Evolutionary conservation across 2,888 invertebrate species (phyloP).

Genomic region (Melipona beecheii): DNA sequence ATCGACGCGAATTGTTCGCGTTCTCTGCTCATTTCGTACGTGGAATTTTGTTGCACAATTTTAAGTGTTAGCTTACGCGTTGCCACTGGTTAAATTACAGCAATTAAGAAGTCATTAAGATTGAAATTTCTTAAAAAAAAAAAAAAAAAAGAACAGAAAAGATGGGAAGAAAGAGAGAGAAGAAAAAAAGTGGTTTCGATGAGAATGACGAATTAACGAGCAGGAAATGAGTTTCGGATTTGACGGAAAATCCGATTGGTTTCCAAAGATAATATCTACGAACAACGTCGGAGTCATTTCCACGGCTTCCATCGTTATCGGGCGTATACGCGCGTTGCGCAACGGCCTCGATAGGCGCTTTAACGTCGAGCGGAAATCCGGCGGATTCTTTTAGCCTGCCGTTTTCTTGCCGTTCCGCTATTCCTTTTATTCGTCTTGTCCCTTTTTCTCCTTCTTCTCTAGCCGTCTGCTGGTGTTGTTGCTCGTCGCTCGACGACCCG

Average conservation of each 20-base stretch:
- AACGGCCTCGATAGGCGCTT: slow-evolving; percentile 74
- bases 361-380: slow-evolving; percentile 78
- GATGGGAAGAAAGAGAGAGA: neutral
- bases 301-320: slow-evolving; percentile 69
- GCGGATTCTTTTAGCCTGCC: slow-evolving; percentile 75
- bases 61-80: neutral
- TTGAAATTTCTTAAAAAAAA: neutral
- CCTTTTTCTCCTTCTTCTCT: slow-evolving; percentile 46
- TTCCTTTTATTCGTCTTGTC: slow-evolving; percentile 57
- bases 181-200: neutral
- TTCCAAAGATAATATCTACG: slow-evolving; percentile 22
- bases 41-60: neutral
- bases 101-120: slow-evolving; percentile 7
- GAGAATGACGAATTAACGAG: neutral
- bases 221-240: neutral
- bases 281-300: slow-evolving; percentile 41
- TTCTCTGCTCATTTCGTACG: neutral
- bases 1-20: neutral
- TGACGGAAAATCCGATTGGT: slow-evolving; percentile 29
- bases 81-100: neutral
- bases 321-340: slow-evolving; percentile 69
- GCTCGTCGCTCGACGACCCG: slow-evolving; percentile 49
- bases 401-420: slow-evolving; percentile 68
- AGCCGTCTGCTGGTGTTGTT: slow-evolving; percentile 10
- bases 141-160: neutral